A percentile compares a stretch with the other conserved stretches of the same genome.
These are phyloP conservation scores for Trialeurodes vaporariorum DNA, from an alignment of 1,140 invertebrate genomes.

Conservation along the genomic window DNA sequence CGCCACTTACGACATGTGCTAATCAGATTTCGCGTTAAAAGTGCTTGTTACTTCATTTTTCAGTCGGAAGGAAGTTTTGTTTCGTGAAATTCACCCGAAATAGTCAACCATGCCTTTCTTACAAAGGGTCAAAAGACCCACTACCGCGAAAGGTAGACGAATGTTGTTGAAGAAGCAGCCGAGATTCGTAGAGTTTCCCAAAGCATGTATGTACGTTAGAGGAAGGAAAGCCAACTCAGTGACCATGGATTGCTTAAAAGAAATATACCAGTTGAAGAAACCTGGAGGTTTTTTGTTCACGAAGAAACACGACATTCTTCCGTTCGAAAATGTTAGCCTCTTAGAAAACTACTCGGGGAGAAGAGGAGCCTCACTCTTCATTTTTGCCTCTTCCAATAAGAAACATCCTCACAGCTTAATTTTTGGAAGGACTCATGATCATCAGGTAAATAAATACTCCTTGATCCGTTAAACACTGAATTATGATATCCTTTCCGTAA, in stretches of 20 bases:
- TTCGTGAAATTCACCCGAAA: no score
- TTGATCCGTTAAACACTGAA: no score
- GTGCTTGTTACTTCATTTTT: no score
- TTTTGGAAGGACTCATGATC: constrained; percentile 42
- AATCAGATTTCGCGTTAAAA: no score
- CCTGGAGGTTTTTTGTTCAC: constrained; percentile 63
- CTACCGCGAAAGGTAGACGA: constrained; percentile 77
- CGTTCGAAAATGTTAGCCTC: constrained; percentile 70
- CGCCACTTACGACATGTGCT: no score
- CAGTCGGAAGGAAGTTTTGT: no score
- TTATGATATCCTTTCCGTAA: no score
- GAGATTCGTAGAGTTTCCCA: constrained; percentile 78
- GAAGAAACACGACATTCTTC: constrained; percentile 70
- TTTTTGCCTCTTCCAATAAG: constrained; percentile 82
- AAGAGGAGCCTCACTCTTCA: constrained; percentile 78
- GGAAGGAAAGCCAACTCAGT: constrained; percentile 71
- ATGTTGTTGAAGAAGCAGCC: constrained; percentile 68
- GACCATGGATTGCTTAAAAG: constrained; percentile 65
- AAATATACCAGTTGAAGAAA: constrained; percentile 79
- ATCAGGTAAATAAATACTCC: no score
- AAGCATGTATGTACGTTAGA: constrained; percentile 72
- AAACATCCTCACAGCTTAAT: constrained; percentile 90
- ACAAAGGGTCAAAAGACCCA: constrained; percentile 88
- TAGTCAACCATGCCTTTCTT: no score
- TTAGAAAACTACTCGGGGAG: constrained; percentile 79